Evolutionary conservation across 2,888 invertebrate genomes (phyloP), one percentile per base, ranked within the genome.

Genomic region (Volucella zonaria): DNA sequence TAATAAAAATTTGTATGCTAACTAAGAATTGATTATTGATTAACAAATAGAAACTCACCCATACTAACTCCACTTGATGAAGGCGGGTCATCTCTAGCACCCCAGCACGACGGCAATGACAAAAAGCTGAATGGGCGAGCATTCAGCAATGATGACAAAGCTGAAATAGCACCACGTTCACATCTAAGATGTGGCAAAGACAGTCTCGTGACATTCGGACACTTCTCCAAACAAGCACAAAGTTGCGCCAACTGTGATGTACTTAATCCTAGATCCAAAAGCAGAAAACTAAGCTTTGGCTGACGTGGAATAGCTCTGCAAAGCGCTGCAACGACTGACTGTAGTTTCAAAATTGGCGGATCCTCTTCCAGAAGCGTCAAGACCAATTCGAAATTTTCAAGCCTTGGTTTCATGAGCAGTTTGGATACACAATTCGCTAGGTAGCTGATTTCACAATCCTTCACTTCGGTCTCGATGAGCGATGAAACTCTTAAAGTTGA

Each of bases 171-270:
- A 76, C 93, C 93, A 67, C 93, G 91, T 80, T 93, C 93, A 87
- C 93, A 93, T 74, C 93, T 92, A 75, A 93, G 90, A 90, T 93
- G 93, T 10, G 93, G 93, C 86, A 93, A 90, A 83, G 93, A 93
- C 74, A 93, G 89, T 49, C 93, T 91, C 76, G 93, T 92, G 52
- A 93, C 92, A 87, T 92, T 92, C 59, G 92, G 91, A 88, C 93
- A 93, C 85, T 91, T 91, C 86, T 93, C 92, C 42, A 93, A 90
- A 10, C 92, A 92, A 4, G 90, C 89, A 88, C 93, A 93, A 77
- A 93, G 90, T 87, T 93, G 93, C 54, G 92, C 92, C 81, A 93
- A 91, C 90, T 93, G 93, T 52, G 92, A 91, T 42, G 93, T 92
- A 73, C 93, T 92, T 78, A 93, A 90, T 88, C 93, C 93, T 89